Evolutionary conservation across 2,888 invertebrate genomes (phyloP).

Genomic region (Anticlea derivata): DNA sequence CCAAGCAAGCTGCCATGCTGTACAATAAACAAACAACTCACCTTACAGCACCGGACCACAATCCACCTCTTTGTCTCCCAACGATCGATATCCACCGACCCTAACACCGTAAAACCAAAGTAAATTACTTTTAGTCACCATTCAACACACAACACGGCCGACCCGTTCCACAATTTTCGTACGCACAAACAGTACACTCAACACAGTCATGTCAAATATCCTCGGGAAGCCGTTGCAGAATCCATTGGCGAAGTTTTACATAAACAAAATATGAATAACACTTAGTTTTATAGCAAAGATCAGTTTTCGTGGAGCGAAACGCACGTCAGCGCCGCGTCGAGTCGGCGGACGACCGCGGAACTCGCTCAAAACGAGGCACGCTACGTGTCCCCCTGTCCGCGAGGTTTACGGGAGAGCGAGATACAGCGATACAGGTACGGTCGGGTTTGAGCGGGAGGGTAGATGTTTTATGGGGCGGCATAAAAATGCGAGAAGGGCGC

Average conservation of each 20-base stretch:
- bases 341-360: constrained; percentile 79
- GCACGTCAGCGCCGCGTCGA: constrained; percentile 80
- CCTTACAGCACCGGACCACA: constrained; percentile 50
- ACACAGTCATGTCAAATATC: constrained; percentile 58
- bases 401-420: constrained; percentile 59
- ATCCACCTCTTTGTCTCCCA: constrained; percentile 74
- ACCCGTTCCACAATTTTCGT: constrained; percentile 66
- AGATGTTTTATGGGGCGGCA: constrained; percentile 57
- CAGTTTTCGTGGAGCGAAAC: constrained; percentile 63
- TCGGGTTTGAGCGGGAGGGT: constrained; percentile 45
- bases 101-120: constrained; percentile 77
- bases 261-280: constrained; percentile 72
- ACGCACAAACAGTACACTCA: constrained; percentile 67
- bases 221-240: constrained; percentile 61
- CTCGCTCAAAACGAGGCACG: constrained; percentile 57
- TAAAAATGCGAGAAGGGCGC: constrained; percentile 74
- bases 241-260: constrained; percentile 61
- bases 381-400: constrained; percentile 67
- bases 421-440: constrained; percentile 32
- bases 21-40: constrained; percentile 9
- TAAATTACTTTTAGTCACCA: constrained; percentile 81
- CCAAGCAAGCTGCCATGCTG: constrained; percentile 2
- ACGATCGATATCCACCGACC: constrained; percentile 77
- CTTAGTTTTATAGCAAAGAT: constrained; percentile 66
- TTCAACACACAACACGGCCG: constrained; percentile 75